Base-by-base conservation (phyloP, 30 jellyfish, hydroid and myxozoan genomes). In the Nemopilema nomurai region DNA sequence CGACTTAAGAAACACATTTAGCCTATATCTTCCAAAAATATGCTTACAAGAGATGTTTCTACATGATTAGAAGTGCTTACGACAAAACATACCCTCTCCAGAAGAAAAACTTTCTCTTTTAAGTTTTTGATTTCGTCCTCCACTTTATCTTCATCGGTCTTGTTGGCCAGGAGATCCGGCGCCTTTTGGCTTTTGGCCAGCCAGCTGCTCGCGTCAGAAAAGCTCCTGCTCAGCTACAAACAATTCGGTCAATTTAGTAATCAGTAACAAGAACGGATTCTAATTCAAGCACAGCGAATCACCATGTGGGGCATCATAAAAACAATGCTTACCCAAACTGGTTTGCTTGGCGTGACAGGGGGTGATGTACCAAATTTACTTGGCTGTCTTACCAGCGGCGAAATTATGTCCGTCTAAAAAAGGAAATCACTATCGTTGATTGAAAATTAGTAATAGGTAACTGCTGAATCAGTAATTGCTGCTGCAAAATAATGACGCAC, bases 191-290 rank as follows among this genome's bases (percentile, higher is more conserved):
- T 57, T 63, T 28, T 70, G 16, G 64, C 64, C 21, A 84, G 27
- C 92, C 92, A 84, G 26, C 87, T 84, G 21, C 87, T 74, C 22
- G 92, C 92, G 28, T 84, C 92, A 1, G 92, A 84, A 32, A 71
- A 84, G 51, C 92, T 84, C 62, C 87, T 41, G 57, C 81, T 63
- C 9, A 73, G 74, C 92, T 84, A 62, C 20, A 29, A 62, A 80
- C 4, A 17, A 70, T 4, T 8, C 26, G 21, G 28, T 19, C 28
- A 72, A 82, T 50, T n/a, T n/a, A n/a, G n/a, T n/a, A n/a, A n/a
- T n/a, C 25, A 74, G 49, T 27, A 21, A 16, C 27, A 28, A 31
- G 22, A 74, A 13, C 4, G 20, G 29, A 69, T 28, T 20, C 24
- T 8, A 23, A 18, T 22, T 18, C 31, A n/a, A n/a, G 64, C 17